Conservation (phyloP, 2,113 vertebrate genomes). For the Aldabrachelys gigantea region DNA sequence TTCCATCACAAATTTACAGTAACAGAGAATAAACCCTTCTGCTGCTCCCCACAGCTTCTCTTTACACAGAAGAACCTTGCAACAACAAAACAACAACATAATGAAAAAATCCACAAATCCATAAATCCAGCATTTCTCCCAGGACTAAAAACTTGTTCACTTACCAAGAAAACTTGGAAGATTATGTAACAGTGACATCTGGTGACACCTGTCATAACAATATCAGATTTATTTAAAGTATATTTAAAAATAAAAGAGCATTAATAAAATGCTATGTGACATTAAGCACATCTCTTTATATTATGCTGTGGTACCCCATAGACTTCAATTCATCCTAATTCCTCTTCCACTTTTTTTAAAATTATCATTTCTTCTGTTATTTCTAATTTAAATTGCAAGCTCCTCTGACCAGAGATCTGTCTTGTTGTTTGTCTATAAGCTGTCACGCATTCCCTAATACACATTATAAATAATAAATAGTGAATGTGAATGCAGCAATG, state of each 20-base stretch:
- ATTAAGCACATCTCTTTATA: neutral
- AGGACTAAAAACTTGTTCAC: neutral
- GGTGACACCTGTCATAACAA: slow-evolving; percentile 62
- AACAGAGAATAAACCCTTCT: neutral
- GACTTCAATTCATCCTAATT: fast-evolving
- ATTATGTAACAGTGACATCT: slow-evolving; percentile 74
- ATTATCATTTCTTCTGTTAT: neutral
- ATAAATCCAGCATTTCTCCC: neutral
- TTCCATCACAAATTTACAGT: neutral
- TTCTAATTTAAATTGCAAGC: neutral
- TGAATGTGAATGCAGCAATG: neutral
- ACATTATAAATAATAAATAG: neutral
- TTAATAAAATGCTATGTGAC: neutral
- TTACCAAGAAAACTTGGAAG: neutral
- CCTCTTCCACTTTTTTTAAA: neutral
- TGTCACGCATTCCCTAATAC: neutral
- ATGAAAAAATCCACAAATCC: neutral
- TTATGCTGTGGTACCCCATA: neutral
- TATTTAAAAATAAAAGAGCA: neutral
- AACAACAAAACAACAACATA: too few species aligned
- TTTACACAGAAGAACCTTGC: neutral
- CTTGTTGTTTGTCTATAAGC: neutral
- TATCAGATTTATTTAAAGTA: neutral
- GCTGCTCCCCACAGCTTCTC: neutral
- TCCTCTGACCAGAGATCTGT: neutral